phyloP scores from a whole-genome alignment of 2,113 vertebrate genomes.

The Seriola rivoliana region DNA sequence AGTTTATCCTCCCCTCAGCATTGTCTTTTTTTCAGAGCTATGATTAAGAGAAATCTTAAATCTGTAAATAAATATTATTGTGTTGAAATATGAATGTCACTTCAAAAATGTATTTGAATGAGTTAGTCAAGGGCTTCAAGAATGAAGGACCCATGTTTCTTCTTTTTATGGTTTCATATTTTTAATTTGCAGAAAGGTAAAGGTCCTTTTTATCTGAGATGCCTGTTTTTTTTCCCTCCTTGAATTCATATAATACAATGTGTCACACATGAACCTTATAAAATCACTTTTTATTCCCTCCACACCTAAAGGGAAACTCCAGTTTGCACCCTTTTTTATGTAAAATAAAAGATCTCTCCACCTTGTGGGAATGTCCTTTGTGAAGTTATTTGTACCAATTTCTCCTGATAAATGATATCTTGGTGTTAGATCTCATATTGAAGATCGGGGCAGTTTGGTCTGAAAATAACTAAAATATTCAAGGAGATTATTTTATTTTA shows the following conservation, averaged over 20 bases:
- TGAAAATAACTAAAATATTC: no score
- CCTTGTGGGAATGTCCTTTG: constrained; percentile 60
- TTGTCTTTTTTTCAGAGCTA: constrained; percentile 77
- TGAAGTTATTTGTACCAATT: constrained; percentile 20
- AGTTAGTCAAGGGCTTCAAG: constrained; percentile 88
- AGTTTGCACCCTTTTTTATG: constrained; percentile 95
- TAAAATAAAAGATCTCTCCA: constrained; percentile 92
- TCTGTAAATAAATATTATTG: constrained; percentile 88
- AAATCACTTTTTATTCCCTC: constrained; percentile 88
- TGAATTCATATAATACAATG: constrained; percentile 84
- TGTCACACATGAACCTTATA: constrained; percentile 86
- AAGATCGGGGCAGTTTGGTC: no score
- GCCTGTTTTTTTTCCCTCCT: constrained; percentile 74
- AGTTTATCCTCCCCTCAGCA: constrained; percentile 83
- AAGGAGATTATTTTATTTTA: no score
- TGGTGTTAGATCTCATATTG: no score
- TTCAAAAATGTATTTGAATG: constrained; percentile 88
- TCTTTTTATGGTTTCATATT: constrained; percentile 77
- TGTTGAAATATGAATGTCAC: constrained; percentile 91
- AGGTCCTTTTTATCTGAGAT: constrained; percentile 83
- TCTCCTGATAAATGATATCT: background rate
- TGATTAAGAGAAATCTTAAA: constrained; percentile 86
- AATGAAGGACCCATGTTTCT: constrained; percentile 82
- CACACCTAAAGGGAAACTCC: constrained; percentile 86
- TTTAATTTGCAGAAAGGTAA: constrained; percentile 86